Evolutionary conservation across 2,797 vertebrate genomes (phyloP).

Genomic region (Atherinosoma microstoma): DNA sequence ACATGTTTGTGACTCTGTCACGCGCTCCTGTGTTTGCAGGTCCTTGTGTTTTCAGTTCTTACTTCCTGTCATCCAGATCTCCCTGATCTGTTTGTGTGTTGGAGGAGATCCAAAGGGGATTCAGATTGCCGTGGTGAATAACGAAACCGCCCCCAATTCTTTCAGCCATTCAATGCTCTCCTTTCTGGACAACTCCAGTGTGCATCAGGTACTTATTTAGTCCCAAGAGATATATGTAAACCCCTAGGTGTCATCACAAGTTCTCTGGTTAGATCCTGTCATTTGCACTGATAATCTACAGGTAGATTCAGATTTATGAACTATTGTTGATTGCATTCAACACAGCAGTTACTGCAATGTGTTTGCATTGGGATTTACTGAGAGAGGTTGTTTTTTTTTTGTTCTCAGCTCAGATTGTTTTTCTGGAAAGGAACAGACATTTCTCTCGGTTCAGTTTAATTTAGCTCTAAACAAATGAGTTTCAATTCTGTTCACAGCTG

Average conservation of each 20-base stretch:
- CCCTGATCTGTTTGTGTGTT: slow-evolving; percentile 85
- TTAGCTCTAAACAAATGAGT: neutral
- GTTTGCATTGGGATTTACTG: no score
- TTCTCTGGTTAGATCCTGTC: neutral
- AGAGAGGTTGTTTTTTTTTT: neutral
- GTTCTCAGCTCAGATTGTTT: neutral
- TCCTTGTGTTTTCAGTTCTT: slow-evolving; percentile 87
- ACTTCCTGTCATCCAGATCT: slow-evolving; percentile 86
- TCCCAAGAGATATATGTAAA: neutral
- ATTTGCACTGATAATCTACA: neutral
- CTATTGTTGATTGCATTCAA: neutral
- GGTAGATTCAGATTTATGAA: neutral
- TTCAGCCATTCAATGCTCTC: slow-evolving; percentile 78
- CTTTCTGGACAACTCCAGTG: slow-evolving; percentile 84
- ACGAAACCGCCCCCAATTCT: slow-evolving; percentile 74
- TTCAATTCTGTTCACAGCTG: slow-evolving; percentile 36
- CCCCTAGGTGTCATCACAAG: neutral
- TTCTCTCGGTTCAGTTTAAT: neutral
- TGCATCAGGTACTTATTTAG: slow-evolving; percentile 75
- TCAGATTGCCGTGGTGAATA: slow-evolving; percentile 85
- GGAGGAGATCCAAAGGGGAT: slow-evolving; percentile 82
- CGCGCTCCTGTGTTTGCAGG: slow-evolving; percentile 54
- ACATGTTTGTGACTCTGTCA: neutral
- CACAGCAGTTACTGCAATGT: neutral
- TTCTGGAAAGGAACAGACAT: slow-evolving; percentile 3